Base-by-base conservation (phyloP, 2,888 invertebrate species). In the Lasioglossum pauxillum region DNA sequence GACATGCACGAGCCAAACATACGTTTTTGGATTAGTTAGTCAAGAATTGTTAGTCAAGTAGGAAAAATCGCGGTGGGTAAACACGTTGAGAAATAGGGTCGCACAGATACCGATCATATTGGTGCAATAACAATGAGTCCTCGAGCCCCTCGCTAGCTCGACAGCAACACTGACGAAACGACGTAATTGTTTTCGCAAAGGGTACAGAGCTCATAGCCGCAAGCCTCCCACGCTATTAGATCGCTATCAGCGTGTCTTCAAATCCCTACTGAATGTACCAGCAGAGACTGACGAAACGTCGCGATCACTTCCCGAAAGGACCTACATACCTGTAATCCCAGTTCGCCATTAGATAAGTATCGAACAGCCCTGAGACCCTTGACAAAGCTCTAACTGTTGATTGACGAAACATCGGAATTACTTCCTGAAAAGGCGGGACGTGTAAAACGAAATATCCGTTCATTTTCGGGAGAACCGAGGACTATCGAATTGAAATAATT, bases 281-380 rank as follows among this genome's bases (percentile, higher is more conserved):
- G 72, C 44, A 72, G 72, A 23, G n/a, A 16, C 44, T 72, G 72
- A 72, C 72, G 72, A 72, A 72, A 72, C 72, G 72, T 72, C 44
- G 46, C 14, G 16, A 72, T 72, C 41, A 44, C 27, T 44, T 44
- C 27, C 44, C 16, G 44, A 72, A 46, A 72, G 44, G 72, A 44
- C 41, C 44, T 44, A 27, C 31, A 31, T 31, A 31, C 19, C 19
- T 27, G 46, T 46, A 73, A 73, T 27, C 46, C 46, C 46, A 46
- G 31, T 35, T 46, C 31, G 31, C n/a, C 31, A 31, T 46, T 49
- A 73, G 46, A 31, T 49, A 19, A 73, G 16, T 19, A 46, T 46
- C 35, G 10, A 38, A 35, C 35, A 23, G 67, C 35, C 7, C 16
- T 10, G 44, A 31, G 46, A 49, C 31, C 31, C 31, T 46, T 73